Evolutionary conservation across 2,797 vertebrate species (phyloP), one percentile per base, ranked within the genome.

Genomic region (Sphaeramia orbicularis): DNA sequence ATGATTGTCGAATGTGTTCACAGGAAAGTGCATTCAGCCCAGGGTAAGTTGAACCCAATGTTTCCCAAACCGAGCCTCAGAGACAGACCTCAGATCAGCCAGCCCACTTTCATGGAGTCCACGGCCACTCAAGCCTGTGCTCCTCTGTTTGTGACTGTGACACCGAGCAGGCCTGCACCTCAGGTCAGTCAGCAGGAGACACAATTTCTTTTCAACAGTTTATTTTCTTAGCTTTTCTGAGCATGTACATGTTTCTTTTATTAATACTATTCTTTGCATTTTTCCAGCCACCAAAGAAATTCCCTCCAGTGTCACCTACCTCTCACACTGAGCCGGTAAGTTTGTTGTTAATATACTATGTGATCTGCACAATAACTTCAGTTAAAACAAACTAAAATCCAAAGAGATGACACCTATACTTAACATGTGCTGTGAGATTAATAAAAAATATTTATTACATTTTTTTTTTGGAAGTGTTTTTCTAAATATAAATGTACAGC

Each of bases 21-120:
- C 89, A 96, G 95, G 74, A 92, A 81, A 15, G 53, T 69, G 6
- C 50, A 84, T 1, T 80, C 86, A 0, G 27, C 90, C 6, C 18
- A 75, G 0, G 87, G 90, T 11, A 91, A 91, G 4, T 55, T 92
- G 67, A 96, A 95, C 77, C 92, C 92, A 0, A 53, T 93, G 51
- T 94, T 95, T 73, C 84, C 61, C 7, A 87, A 90, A 10, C 50
- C 78, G 0, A 6, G 47, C 0, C 27, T 24, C 4, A 66, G 43
- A 0, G 43, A 48, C 0, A 76, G 71, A 3, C 67, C 72, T 7
- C 69, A 84, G 56, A 88, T 91, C 15, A 83, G 90, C 1, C 78
- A 56, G 47, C 93, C 94, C 0, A 91, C 57, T 2, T 86, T 91
- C 6, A 66, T 85, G 65, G 88, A 79, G 5, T 77, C 93, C 0